Evolutionary conservation across 2,113 vertebrate species (phyloP).

Genomic region (Zosterops japonicus): DNA sequence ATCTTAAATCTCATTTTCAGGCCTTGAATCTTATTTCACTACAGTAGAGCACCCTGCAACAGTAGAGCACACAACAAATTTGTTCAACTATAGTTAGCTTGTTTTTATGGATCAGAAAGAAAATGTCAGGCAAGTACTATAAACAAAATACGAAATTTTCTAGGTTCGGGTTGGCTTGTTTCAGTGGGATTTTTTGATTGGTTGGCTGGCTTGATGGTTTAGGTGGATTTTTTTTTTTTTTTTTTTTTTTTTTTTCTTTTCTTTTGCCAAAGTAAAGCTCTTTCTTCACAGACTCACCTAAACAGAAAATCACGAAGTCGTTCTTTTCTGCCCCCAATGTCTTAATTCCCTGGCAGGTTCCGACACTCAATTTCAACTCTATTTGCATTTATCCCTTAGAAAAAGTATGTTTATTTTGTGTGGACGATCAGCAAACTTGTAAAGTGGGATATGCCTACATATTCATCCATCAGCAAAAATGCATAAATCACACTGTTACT

Average conservation of each 20-base stretch:
- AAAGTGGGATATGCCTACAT: neutral
- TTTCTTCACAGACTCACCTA: neutral
- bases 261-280: neutral
- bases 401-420: neutral
- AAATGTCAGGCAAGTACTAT: neutral
- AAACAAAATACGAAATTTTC: neutral
- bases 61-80: neutral
- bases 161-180: neutral
- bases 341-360: neutral
- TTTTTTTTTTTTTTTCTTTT: too few relatives aligned
- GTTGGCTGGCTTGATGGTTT: neutral
- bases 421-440: neutral
- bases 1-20: neutral
- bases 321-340: neutral
- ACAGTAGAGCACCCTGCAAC: neutral
- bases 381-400: neutral
- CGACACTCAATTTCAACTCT: neutral
- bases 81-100: neutral
- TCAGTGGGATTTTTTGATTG: neutral
- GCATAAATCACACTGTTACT: neutral
- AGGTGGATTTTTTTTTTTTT: neutral
- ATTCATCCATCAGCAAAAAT: neutral
- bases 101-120: neutral
- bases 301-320: neutral
- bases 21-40: neutral